A percentile compares a stretch with the other conserved stretches of the same genome.
phyloP scores from a whole-genome alignment of 2,888 invertebrate genomes.

The Mythimna albipuncta region DNA sequence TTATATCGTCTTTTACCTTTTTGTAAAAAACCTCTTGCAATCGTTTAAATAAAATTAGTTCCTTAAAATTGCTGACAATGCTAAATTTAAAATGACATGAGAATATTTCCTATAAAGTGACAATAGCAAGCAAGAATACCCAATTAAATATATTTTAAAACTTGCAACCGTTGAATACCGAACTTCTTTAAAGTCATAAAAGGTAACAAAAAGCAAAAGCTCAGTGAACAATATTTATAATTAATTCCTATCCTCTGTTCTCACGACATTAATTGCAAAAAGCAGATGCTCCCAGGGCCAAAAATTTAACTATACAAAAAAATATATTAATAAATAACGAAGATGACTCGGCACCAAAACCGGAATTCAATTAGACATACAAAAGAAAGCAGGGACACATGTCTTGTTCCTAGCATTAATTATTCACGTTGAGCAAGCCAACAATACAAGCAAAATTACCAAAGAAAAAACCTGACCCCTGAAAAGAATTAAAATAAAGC shows the following conservation, averaged over 20 bases:
- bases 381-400: constrained; percentile 87
- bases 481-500: constrained; percentile 88
- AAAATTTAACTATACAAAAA: constrained; percentile 80
- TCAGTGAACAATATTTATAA: constrained; percentile 70
- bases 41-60: not conserved
- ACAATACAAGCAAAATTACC: constrained; percentile 80
- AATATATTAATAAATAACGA: constrained; percentile 82
- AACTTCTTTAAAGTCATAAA: constrained; percentile 51
- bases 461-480: constrained; percentile 87
- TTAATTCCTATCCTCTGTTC: constrained; percentile 84
- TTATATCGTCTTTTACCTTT: not conserved
- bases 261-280: constrained; percentile 89
- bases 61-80: constrained; percentile 20
- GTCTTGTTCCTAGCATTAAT: constrained; percentile 86
- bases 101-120: constrained; percentile 14
- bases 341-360: constrained; percentile 88
- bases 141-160: constrained; percentile 51
- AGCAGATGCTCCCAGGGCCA: constrained; percentile 85
- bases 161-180: constrained; percentile 58
- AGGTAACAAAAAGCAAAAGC: constrained; percentile 55
- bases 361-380: constrained; percentile 88
- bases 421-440: constrained; percentile 83
- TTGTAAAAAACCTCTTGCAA: not conserved
- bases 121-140: constrained; percentile 36
- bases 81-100: constrained; percentile 19